Evolutionary conservation across 2,797 vertebrate genomes (phyloP).

Genomic region (Hafferia zeledoni): DNA sequence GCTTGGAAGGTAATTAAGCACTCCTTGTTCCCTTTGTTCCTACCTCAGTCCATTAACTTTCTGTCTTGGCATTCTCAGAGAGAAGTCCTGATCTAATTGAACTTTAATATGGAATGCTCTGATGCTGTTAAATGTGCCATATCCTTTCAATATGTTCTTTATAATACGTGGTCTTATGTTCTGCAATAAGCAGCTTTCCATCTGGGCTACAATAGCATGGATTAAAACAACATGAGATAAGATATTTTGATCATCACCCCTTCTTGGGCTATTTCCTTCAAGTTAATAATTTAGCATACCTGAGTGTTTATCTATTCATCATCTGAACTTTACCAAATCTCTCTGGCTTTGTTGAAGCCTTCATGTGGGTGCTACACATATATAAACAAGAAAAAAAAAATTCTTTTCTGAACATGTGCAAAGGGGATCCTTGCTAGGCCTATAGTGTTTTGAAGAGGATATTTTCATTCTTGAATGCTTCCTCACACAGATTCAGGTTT

Average conservation of each 20-base stretch:
- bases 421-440: background rate
- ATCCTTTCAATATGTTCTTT: conserved; percentile 46
- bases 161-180: background rate
- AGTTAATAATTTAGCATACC: conserved; percentile 45
- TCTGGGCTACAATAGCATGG: background rate
- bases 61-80: conserved; percentile 41
- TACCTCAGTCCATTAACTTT: conserved; percentile 59
- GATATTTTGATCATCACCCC: conserved; percentile 36
- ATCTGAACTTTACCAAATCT: background rate
- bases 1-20: conserved; percentile 44
- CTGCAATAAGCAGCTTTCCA: conserved; percentile 12
- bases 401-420: background rate
- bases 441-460: background rate
- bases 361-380: background rate
- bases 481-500: background rate
- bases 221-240: background rate
- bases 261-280: conserved; percentile 21
- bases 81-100: conserved; percentile 79
- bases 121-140: conserved; percentile 75
- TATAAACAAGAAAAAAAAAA: background rate
- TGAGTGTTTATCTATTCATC: background rate
- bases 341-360: background rate
- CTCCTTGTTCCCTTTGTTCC: conserved; percentile 69
- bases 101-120: conserved; percentile 79
- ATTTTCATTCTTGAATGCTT: background rate